Percentiles rank a stretch among this genome's conserved stretches.
Conservation (phyloP, 2,113 vertebrate species). For the Turnix velox region DNA sequence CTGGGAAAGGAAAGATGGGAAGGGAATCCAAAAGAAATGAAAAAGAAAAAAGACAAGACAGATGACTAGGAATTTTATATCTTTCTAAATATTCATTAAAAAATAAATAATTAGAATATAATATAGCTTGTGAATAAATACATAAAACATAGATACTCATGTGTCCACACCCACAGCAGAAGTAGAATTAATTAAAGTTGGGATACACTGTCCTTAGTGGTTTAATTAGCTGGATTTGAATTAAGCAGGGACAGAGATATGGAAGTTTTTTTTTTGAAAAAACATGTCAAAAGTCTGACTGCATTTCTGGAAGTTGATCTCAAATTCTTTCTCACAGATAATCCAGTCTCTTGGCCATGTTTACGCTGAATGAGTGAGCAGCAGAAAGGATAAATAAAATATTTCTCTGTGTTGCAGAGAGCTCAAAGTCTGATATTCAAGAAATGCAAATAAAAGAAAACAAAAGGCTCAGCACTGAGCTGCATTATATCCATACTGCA, state of each 20-base stretch:
- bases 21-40: not conserved
- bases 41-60: rapidly evolving
- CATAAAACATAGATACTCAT: not conserved
- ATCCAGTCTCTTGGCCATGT: slow-evolving; percentile 50
- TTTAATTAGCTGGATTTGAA: slow-evolving; percentile 56
- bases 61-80: not conserved
- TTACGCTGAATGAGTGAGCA: slow-evolving; percentile 33
- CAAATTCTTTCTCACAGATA: slow-evolving; percentile 60
- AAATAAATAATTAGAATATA: not conserved
- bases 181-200: slow-evolving; percentile 63
- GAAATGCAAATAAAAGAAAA: slow-evolving; percentile 9
- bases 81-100: not conserved
- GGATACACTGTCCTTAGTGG: slow-evolving; percentile 18
- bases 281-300: slow-evolving; percentile 34
- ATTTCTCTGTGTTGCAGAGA: not conserved
- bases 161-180: not conserved
- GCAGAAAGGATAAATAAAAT: slow-evolving; percentile 38
- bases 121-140: not conserved
- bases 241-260: slow-evolving; percentile 32
- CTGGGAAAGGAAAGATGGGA: not conserved
- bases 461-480: not conserved
- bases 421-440: not conserved
- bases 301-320: slow-evolving; percentile 35
- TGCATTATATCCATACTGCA: not conserved
- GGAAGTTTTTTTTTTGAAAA: slow-evolving; percentile 32